phyloP scores from a whole-genome alignment of 2,888 invertebrate genomes.

The Harmothoe impar region DNA sequence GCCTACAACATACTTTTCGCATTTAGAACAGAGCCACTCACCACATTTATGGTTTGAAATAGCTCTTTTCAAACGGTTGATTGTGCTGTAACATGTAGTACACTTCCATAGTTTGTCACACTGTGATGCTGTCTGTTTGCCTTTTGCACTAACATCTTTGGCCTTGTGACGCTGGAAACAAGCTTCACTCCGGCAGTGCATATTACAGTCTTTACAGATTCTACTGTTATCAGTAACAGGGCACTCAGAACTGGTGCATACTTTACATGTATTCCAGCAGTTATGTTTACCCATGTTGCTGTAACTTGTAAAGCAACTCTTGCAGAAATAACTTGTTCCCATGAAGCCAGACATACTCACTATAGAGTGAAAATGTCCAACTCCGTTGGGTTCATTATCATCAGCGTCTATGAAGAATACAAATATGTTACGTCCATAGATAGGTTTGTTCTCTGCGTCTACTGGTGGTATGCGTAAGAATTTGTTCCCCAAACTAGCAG shows the following conservation, averaged over 20 bases:
- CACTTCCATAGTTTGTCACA: background rate
- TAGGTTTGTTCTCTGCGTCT: no score
- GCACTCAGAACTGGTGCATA: background rate
- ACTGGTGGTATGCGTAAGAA: slow-evolving; percentile 21
- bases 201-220: background rate
- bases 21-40: background rate
- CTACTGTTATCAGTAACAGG: background rate
- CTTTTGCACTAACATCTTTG: background rate
- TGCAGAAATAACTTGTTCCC: background rate
- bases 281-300: background rate
- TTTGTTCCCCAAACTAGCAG: background rate
- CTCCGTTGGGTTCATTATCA: background rate
- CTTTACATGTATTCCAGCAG: background rate
- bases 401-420: background rate
- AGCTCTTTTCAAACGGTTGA: background rate
- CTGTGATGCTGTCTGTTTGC: background rate
- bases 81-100: background rate
- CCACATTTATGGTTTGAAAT: background rate
- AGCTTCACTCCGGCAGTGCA: background rate
- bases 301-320: background rate
- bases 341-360: background rate
- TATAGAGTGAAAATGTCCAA: slow-evolving; percentile 25
- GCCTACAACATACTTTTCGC: background rate
- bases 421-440: background rate
- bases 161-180: background rate